phyloP scores from a whole-genome alignment of 2,888 invertebrate species.

The Brenthis hecate region DNA sequence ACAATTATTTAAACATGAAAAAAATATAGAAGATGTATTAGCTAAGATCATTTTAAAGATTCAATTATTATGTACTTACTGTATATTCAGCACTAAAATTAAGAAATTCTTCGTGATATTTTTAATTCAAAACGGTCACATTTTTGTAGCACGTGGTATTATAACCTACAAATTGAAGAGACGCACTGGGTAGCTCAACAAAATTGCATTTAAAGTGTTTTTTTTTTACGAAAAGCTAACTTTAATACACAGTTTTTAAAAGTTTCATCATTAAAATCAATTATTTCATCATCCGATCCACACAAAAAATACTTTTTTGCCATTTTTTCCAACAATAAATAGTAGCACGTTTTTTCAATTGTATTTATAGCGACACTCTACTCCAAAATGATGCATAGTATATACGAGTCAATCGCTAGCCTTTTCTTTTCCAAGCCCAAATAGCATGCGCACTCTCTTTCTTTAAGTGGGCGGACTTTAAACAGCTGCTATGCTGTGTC shows the following conservation, averaged over 20 bases:
- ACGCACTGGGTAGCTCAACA: constrained; percentile 32
- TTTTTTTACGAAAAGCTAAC: constrained; percentile 39
- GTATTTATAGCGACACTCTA: no score
- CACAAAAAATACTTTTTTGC: constrained; percentile 38
- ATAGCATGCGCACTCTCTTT: no score
- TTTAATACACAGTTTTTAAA: constrained; percentile 38
- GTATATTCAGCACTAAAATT: constrained; percentile 33
- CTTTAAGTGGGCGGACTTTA: no score
- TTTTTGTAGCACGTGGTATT: constrained; percentile 38
- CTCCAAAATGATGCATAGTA: no score
- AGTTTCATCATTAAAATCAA: constrained; percentile 37
- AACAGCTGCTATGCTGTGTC: no score
- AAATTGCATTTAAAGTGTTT: constrained; percentile 37
- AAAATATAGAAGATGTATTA: constrained; percentile 28
- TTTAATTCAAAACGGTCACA: constrained; percentile 35
- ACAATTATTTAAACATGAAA: constrained; percentile 31
- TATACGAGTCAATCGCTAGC: no score
- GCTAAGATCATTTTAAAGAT: constrained; percentile 27
- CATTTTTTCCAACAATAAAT: constrained; percentile 29
- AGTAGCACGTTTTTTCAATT: no score
- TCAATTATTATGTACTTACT: constrained; percentile 36
- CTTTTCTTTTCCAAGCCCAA: background rate
- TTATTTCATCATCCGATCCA: constrained; percentile 29
- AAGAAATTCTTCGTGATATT: constrained; percentile 38
- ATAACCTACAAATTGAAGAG: constrained; percentile 33